Evolutionary conservation across 2,113 vertebrate genomes (phyloP), one percentile per base, ranked within the genome.

Genomic region (Accipiter cooperii): DNA sequence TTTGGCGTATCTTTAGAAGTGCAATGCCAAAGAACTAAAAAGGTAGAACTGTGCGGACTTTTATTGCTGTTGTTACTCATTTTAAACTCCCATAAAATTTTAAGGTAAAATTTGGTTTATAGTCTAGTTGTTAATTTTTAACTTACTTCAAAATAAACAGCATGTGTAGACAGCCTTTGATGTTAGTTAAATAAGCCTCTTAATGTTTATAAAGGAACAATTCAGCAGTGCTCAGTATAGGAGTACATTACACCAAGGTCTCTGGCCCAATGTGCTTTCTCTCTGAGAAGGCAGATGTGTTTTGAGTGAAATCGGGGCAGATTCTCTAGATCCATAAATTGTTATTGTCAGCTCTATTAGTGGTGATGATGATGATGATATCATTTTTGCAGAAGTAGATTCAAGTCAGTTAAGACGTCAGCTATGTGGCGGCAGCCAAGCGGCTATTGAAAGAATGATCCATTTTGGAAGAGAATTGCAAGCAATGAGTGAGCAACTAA

Each of bases 401-500:
- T 98, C 99, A 0, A 98, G 98, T 95, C 99, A 99, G 97, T 98
- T 99, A 87, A 98, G 99, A 97, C 98, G 99, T 78, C 99, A 99
- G 98, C 97, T 99, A 18, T 99, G 99, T 31, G 99, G 99, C 16
- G 99, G 99, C 69, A 99, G 99, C 97, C 99, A 99, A 95, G 99
- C 99, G 0, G 99, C 99, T 80, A 99, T 99, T 31, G 99, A 99
- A 97, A 98, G 99, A 74, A 99, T 99, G 99, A 99, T 99, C 98
- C 99, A 99, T 87, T 99, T 99, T 83, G 99, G 99, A 90, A 98
- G 99, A 95, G 99, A 99, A 97, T 97, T 99, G 69, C 99, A 99
- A 97, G 99, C 99, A 16, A 99, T 99, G 99, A 99, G 99, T 1
- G 99, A 99, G 94, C 99, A 99, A n/a, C 98, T 99, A 51, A 99